Evolutionary conservation across 2,888 invertebrate species (phyloP).

Genomic region (Coleophora deauratella): DNA sequence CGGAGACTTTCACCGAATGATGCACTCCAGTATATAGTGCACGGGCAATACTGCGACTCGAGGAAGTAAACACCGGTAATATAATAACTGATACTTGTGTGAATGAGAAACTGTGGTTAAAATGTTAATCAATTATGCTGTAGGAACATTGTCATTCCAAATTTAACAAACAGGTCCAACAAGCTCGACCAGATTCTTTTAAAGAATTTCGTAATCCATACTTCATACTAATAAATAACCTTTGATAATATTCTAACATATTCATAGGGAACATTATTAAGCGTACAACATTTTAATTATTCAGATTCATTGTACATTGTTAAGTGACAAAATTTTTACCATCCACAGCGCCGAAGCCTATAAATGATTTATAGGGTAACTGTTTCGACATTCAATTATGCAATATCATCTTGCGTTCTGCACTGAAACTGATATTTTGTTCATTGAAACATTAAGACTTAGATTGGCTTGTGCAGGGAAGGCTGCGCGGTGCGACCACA

Average conservation of each 20-base stretch:
- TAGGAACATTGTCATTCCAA: too few species aligned
- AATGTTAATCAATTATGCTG: too few species aligned
- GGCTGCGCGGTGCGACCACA: conserved; percentile 25
- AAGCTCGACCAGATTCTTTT: conserved; percentile 16
- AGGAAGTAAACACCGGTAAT: too few species aligned
- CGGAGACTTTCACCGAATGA: conserved; percentile 40
- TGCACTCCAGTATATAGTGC: conserved; percentile 14
- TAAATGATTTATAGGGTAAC: conserved; percentile 65
- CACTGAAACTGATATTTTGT: conserved; percentile 30
- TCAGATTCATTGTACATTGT: conserved; percentile 49
- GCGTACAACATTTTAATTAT: conserved; percentile 39
- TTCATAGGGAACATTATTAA: conserved; percentile 28
- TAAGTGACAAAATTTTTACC: conserved; percentile 53
- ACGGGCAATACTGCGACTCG: too few species aligned
- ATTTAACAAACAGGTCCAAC: conserved; percentile 7
- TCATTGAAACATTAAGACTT: conserved; percentile 32
- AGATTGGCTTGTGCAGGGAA: conserved; percentile 28
- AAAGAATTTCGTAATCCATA: conserved; percentile 19
- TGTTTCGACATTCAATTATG: conserved; percentile 50
- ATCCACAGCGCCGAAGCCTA: conserved; percentile 43
- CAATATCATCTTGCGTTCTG: conserved; percentile 36
- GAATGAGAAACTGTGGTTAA: too few species aligned
- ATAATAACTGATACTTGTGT: not conserved
- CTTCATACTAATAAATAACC: conserved; percentile 16
- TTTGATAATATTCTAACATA: conserved; percentile 26